phyloP scores from a whole-genome alignment of 1,140 invertebrate genomes.

The Periplaneta americana region DNA sequence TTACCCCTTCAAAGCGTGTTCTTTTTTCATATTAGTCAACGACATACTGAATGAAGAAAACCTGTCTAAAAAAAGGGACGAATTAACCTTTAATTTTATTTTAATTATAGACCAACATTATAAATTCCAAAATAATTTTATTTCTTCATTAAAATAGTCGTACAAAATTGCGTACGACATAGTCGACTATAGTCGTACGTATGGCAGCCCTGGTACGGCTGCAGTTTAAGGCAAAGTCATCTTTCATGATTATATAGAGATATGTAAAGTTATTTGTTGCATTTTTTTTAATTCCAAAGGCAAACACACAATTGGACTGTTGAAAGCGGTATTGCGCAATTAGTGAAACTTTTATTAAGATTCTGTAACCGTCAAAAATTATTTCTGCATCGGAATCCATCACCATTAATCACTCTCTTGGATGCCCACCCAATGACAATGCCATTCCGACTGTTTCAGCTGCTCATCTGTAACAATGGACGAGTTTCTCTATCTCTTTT shows the following conservation, averaged over 20 bases:
- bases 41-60: too few species aligned
- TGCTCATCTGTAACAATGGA: neutral
- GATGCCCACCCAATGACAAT: neutral
- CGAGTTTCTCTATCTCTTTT: neutral
- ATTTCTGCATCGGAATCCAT: neutral
- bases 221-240: neutral
- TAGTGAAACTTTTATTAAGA: neutral
- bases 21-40: too few species aligned
- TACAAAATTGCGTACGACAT: too few species aligned
- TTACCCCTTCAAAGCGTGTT: too few species aligned
- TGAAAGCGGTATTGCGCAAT: neutral
- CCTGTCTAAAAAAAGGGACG: too few species aligned
- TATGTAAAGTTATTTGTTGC: neutral
- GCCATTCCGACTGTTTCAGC: neutral
- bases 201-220: too few species aligned
- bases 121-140: too few species aligned
- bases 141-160: too few species aligned
- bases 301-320: neutral
- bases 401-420: slow-evolving; percentile 4
- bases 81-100: too few species aligned
- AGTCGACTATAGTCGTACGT: too few species aligned
- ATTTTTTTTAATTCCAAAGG: neutral
- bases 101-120: too few species aligned
- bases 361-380: neutral
- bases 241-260: neutral